Percentiles rank a stretch among this genome's conserved stretches.
phyloP scores from a whole-genome alignment of 2,888 invertebrate species.

The Drosophila ustulata region DNA sequence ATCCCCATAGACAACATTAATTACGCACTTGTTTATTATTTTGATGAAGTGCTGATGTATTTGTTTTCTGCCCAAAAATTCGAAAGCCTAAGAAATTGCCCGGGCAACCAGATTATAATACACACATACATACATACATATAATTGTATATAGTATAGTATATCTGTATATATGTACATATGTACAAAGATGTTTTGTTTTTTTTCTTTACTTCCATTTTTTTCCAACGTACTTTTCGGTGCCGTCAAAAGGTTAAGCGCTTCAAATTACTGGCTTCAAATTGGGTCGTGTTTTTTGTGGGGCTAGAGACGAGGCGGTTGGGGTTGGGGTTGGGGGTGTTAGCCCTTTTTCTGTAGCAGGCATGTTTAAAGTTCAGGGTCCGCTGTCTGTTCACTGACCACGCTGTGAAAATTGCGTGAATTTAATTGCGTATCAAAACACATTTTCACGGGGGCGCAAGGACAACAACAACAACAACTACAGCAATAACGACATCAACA shows the following conservation, averaged over 20 bases:
- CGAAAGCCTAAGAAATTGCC: constrained; percentile 51
- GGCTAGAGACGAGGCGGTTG: background rate
- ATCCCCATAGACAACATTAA: constrained; percentile 38
- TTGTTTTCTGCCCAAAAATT: constrained; percentile 38
- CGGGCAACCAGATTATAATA: constrained; percentile 45
- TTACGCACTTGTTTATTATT: constrained; percentile 66
- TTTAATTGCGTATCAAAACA: constrained; percentile 69
- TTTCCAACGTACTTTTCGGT: constrained; percentile 30
- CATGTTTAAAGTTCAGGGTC: constrained; percentile 41
- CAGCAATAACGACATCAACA: background rate
- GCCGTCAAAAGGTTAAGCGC: constrained; percentile 59
- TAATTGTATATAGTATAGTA: constrained; percentile 1
- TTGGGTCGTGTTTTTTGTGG: constrained; percentile 7
- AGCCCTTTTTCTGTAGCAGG: background rate
- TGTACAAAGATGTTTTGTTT: constrained; percentile 10
- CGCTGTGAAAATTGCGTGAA: constrained; percentile 55
- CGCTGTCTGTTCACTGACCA: constrained; percentile 46
- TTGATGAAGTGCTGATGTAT: constrained; percentile 58
- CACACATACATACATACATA: constrained; percentile 4
- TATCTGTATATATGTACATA: too few species aligned
- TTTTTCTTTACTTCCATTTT: constrained; percentile 1
- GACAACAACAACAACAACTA: background rate
- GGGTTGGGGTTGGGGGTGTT: background rate
- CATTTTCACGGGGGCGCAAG: constrained; percentile 23
- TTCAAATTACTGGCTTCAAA: constrained; percentile 56